A percentile compares a stretch with the other conserved stretches of the same genome.
Conservation (phyloP, 2,113 vertebrate species). For the Varanus komodoensis region DNA sequence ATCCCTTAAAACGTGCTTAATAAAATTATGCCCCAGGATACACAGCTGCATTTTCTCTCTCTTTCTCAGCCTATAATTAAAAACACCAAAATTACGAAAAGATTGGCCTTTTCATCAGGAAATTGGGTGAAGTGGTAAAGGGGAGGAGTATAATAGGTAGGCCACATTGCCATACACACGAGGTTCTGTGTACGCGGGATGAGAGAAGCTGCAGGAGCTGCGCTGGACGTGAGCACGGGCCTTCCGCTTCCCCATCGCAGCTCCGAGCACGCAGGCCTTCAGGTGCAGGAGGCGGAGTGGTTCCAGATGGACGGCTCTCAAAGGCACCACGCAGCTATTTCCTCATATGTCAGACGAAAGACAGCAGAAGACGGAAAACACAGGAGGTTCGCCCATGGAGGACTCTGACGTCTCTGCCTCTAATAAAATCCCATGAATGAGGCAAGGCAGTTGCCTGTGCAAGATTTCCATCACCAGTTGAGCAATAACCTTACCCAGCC, state of each 20-base stretch:
- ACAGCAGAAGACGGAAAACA: too few species aligned
- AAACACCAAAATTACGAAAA: background rate
- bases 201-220: background rate
- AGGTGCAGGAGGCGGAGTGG: background rate
- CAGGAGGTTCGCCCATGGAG: too few species aligned
- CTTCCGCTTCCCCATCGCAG: too few species aligned
- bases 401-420: too few species aligned
- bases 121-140: background rate
- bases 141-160: background rate
- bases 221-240: too few species aligned
- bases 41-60: background rate
- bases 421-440: too few species aligned
- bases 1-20: background rate
- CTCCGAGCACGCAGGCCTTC: background rate
- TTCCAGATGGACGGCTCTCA: too few species aligned
- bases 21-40: constrained; percentile 1
- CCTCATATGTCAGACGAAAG: too few species aligned
- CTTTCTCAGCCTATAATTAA: background rate
- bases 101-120: background rate
- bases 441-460: too few species aligned
- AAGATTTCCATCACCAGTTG: background rate
- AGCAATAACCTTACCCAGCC: background rate
- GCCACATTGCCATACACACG: background rate
- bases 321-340: too few species aligned
- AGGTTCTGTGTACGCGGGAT: background rate